Conservation (phyloP, 2,113 vertebrate species). For the Sapayoa aenigma region DNA sequence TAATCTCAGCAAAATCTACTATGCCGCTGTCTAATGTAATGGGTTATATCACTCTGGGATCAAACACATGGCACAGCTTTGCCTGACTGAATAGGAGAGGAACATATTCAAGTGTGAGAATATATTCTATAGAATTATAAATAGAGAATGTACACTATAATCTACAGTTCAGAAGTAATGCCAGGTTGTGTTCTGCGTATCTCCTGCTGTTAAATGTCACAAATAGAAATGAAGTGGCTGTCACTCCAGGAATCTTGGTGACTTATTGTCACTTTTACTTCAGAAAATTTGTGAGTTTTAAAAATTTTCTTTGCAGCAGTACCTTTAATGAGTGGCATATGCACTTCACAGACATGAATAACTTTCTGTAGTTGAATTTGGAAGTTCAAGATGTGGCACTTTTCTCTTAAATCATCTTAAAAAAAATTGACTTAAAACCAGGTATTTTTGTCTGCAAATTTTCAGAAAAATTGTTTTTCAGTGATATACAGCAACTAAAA, state of each 20-base stretch:
- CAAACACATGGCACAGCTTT: background rate
- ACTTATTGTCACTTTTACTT: background rate
- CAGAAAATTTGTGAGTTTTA: background rate
- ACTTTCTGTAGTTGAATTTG: background rate
- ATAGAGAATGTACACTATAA: background rate
- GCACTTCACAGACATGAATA: background rate
- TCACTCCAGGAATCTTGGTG: background rate
- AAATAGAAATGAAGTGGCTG: background rate
- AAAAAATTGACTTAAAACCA: background rate
- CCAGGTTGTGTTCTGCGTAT: background rate
- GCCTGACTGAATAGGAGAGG: background rate
- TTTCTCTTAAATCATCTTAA: background rate
- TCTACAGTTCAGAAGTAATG: background rate
- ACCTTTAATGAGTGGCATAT: background rate
- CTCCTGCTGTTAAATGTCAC: background rate
- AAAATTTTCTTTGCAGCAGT: background rate
- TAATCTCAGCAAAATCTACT: background rate
- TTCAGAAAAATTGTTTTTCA: background rate
- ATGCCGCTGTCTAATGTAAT: background rate
- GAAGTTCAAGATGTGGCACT: background rate
- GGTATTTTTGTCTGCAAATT: background rate
- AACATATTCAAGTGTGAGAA: background rate
- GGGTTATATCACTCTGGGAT: background rate
- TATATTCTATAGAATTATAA: background rate
- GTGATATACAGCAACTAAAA: background rate